Evolutionary conservation across 2,888 invertebrate genomes (phyloP), one percentile per base, ranked within the genome.

Genomic region (Brachyptera putata): DNA sequence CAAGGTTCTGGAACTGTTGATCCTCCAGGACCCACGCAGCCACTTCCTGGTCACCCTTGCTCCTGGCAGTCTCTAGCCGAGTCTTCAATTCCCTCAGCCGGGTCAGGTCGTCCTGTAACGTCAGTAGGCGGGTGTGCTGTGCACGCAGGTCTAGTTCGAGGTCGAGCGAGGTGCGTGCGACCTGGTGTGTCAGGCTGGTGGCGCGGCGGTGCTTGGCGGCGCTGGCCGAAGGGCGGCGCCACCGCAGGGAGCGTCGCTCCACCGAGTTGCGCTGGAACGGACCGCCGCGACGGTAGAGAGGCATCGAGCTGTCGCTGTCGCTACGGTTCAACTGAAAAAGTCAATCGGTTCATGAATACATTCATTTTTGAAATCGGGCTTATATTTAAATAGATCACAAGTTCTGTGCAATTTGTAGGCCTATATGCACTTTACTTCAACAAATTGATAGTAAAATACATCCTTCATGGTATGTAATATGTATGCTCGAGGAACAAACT

Each of bases 251-350:
- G 62, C 95, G 81, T 67, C 97, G 82, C 73, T 95, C 95, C 18
- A 91, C 82, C 18, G 95, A 88, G 69, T 91, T 92, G 57, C 96
- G 81, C 75, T 95, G 93, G 78, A 97, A 97, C 48, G 94, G 91
- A 60, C 87, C 87, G 66, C 69, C 81, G 71, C 81, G 81, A 72
- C 85, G 78, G 73, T 91, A 91, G 68, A 93, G 83, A 41, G 93
- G 93, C 92, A 96, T 95, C 41, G 95, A 93, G 69, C 95, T 95
- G 75, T 97, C 96, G 63, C 95, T 95, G 76, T 96, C 96, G 71
- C 95, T 96, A 67, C 97, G 86, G 75, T 95, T 97, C 69, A 97
- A 76, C 83, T 92, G 80, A 3, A 72, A 70, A 11, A 30, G 30
- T 7, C 30, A 30, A 30, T 30, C 7, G 30, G 11, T 7, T 7